These are phyloP conservation scores for Hemicordylus capensis DNA, from an alignment of 2,113 vertebrate species.

Conservation along the genomic window DNA sequence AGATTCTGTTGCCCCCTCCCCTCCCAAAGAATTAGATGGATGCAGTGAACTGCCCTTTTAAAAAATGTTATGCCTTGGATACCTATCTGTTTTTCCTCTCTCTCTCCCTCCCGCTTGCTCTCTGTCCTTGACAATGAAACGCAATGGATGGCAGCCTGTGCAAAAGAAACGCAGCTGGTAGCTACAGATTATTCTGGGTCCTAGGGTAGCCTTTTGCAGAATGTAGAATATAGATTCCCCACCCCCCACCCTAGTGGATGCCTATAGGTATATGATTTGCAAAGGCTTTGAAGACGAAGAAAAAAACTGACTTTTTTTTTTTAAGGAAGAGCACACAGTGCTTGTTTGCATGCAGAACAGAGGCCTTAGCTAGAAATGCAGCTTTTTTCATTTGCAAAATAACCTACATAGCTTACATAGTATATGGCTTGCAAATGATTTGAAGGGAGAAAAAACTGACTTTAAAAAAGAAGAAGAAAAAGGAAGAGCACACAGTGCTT, in stretches of 20 bases:
- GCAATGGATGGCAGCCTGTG: neutral
- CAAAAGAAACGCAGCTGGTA: neutral
- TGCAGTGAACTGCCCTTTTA: neutral
- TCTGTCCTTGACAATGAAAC: conserved; percentile 22
- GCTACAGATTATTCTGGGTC: conserved; percentile 7
- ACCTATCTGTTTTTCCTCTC: neutral
- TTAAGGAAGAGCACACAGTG: neutral
- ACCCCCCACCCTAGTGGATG: neutral
- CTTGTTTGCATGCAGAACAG: neutral
- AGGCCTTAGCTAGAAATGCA: neutral
- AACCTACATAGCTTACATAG: too few relatives aligned
- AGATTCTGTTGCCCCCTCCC: neutral
- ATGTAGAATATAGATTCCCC: neutral
- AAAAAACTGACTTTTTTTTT: neutral
- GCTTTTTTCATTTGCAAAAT: neutral
- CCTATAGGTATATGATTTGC: neutral
- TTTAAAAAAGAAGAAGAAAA: neutral
- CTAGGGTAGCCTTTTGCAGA: neutral
- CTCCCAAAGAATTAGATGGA: neutral
- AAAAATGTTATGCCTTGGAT: neutral
- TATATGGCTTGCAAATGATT: neutral
- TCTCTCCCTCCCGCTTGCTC: neutral
- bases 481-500: neutral
- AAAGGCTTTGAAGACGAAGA: neutral
- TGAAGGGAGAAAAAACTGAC: too few relatives aligned